Conservation (phyloP, 2,113 vertebrate genomes). For the Colossoma macropomum region DNA sequence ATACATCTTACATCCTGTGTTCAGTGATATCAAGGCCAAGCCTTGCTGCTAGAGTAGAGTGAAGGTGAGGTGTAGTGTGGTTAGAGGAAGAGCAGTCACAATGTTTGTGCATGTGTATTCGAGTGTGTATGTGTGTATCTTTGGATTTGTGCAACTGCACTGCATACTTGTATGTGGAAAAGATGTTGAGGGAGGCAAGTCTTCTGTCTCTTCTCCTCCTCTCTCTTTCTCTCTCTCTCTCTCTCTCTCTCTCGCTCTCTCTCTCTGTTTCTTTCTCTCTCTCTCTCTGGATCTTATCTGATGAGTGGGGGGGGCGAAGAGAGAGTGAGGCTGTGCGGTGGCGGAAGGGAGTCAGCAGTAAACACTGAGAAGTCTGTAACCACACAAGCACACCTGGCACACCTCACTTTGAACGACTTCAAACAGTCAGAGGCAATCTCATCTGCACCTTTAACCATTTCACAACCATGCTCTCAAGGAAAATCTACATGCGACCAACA, state of each 20-base stretch:
- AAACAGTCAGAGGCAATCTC: constrained; percentile 72
- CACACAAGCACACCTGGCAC: constrained; percentile 84
- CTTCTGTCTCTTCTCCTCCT: no score
- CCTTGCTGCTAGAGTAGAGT: constrained; percentile 35
- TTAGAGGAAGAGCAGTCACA: constrained; percentile 14
- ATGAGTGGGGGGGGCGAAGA: constrained; percentile 50
- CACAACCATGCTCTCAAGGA: constrained; percentile 47
- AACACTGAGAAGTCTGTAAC: constrained; percentile 82
- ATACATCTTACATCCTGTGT: constrained; percentile 57
- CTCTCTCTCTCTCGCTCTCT: constrained; percentile 27
- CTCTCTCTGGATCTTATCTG: constrained; percentile 51
- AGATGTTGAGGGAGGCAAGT: neutral
- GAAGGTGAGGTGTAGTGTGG: constrained; percentile 51
- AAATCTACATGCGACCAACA: neutral
- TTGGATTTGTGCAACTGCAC: constrained; percentile 31
- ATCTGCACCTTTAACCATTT: constrained; percentile 74
- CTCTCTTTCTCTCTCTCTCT: constrained; percentile 21
- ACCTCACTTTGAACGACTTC: constrained; percentile 71
- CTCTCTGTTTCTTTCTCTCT: constrained; percentile 5
- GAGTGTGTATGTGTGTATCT: constrained; percentile 18
- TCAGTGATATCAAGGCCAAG: constrained; percentile 54
- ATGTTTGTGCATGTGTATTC: constrained; percentile 8
- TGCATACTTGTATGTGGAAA: neutral
- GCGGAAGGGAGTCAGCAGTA: constrained; percentile 83
- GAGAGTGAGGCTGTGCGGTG: constrained; percentile 66